Evolutionary conservation across 2,113 vertebrate species (phyloP).

Genomic region (Cnemophilus loriae): DNA sequence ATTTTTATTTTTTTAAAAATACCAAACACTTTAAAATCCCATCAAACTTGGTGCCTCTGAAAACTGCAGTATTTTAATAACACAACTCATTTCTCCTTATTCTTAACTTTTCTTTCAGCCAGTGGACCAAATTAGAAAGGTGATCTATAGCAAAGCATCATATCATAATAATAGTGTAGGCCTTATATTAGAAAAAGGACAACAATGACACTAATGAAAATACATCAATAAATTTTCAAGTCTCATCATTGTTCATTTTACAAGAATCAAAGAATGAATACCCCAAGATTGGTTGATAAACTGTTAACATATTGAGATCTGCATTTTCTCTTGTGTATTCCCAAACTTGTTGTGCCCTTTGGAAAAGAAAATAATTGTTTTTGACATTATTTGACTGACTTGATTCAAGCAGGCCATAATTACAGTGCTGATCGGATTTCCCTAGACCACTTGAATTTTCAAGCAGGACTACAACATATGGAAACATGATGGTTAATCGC

Average conservation of each 20-base stretch:
- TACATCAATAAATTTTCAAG: not conserved
- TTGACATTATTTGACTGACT: conserved; percentile 83
- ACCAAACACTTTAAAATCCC: not conserved
- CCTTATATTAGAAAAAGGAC: not conserved
- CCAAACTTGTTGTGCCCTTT: conserved; percentile 61
- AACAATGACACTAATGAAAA: not conserved
- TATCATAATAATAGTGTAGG: not conserved
- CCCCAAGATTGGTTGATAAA: conserved; percentile 18
- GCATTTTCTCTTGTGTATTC: conserved; percentile 69
- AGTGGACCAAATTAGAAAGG: not conserved
- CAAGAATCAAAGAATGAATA: not conserved
- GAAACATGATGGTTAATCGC: conserved; percentile 76
- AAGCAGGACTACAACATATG: conserved; percentile 71
- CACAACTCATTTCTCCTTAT: not conserved
- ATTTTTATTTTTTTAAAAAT: not conserved
- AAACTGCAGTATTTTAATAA: not conserved
- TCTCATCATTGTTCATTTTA: not conserved
- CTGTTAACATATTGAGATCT: conserved; percentile 67
- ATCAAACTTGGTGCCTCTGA: not conserved
- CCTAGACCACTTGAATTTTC: conserved; percentile 59
- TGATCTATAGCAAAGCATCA: not conserved
- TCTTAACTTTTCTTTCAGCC: not conserved
- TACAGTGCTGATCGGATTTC: conserved; percentile 77
- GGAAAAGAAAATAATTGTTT: conserved; percentile 78
- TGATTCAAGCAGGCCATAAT: conserved; percentile 77